Base-by-base conservation (phyloP, 2,888 invertebrate species). In the Drosophila maculinotata region DNA sequence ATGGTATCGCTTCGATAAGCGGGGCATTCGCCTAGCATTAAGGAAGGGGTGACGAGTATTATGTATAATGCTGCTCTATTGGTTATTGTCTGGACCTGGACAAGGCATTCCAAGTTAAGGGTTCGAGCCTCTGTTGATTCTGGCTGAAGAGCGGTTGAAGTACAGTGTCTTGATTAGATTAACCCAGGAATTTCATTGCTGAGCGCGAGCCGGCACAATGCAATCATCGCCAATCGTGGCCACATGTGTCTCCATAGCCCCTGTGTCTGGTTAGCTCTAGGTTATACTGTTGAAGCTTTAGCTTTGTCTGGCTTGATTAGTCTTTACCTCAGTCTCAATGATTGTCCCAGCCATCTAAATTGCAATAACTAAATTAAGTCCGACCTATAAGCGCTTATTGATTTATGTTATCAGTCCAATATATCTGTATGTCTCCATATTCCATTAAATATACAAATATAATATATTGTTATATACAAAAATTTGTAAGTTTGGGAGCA, bases 151-250 rank as follows among this genome's bases (percentile, higher is more conserved):
- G 17, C 17, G 39, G 36, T 60, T 52, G 56, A 59, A 64, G 65
- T 73, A 49, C 59, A 76, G 65, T 69, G 70, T 35, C 63, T 82
- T 85, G 79, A 82, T 85, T 85, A 67, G 79, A 76, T 81, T 79
- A 76, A 48, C 48, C 15, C 51, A 59, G 47, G 52, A 54, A 69
- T 69, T 62, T 62, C 57, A 72, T 59, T 59, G 54, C 56, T 39
- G 68, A 63, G 64, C 68, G 74, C 81, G 67, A 58, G 81, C 75
- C 71, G 66, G 47, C 67, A 49, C 59, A 59, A 51, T 51, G 44
- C 57, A 31, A 57, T 49, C 53, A 45, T 45, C 52, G 60, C 12
- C 71, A 65, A 48, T 63, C 38, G n/a, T 28, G 17, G 25, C 26
- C 15, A 38, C n/a, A 45, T 53, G 4, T 14, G 14, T 20, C 5